These are phyloP conservation scores for Dioctria linearis DNA, from an alignment of 2,888 invertebrate genomes.

Conservation along the genomic window DNA sequence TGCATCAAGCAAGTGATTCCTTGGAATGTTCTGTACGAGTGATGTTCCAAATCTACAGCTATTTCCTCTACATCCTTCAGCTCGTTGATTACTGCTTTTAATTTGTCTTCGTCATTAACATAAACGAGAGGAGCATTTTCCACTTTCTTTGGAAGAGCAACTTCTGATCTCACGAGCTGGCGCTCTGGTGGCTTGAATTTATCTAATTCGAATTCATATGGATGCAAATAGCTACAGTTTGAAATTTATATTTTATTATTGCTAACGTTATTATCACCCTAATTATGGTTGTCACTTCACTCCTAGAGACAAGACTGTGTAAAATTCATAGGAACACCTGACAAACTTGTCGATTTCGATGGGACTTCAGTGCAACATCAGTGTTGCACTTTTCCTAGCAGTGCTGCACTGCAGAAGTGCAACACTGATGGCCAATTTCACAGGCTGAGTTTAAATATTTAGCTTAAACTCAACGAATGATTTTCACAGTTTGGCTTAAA, in stretches of 20 bases:
- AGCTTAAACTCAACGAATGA: too few species aligned
- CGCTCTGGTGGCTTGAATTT: conserved; percentile 76
- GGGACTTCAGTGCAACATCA: too few species aligned
- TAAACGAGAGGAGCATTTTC: conserved; percentile 79
- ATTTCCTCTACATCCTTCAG: conserved; percentile 80
- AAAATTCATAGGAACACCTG: too few species aligned
- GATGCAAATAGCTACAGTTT: conserved; percentile 82
- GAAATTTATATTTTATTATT: background rate
- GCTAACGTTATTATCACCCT: background rate
- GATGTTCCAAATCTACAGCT: conserved; percentile 94
- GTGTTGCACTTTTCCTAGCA: too few species aligned
- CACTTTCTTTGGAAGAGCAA: conserved; percentile 71
- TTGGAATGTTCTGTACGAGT: conserved; percentile 91
- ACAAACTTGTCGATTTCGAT: too few species aligned
- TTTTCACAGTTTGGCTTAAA: too few species aligned
- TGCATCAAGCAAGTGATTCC: conserved; percentile 97
- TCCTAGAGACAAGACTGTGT: too few species aligned
- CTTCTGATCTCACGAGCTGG: conserved; percentile 72
- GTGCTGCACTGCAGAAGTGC: too few species aligned
- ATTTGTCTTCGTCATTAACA: conserved; percentile 77
- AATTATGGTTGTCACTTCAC: background rate
- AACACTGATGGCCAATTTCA: too few species aligned
- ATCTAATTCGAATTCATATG: conserved; percentile 89
- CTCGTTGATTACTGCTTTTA: conserved; percentile 78
- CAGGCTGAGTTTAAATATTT: too few species aligned